A percentile compares a stretch with the other conserved stretches of the same genome.
These are phyloP conservation scores for Syrrhaptes paradoxus DNA, from an alignment of 2,113 vertebrate species.

Conservation along the genomic window DNA sequence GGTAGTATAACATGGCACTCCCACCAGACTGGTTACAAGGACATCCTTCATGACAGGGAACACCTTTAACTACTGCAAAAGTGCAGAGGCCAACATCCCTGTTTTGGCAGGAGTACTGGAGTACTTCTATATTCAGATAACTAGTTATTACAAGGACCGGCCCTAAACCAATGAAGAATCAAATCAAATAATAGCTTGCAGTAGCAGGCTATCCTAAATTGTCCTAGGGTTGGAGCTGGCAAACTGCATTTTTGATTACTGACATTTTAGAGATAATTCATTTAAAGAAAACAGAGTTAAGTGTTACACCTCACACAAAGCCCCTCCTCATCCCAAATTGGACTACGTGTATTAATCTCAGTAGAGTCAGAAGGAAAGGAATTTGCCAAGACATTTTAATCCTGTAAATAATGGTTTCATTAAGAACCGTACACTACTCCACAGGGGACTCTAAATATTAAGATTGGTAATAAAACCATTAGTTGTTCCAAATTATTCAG, in stretches of 20 bases:
- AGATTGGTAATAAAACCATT: constrained; percentile 61
- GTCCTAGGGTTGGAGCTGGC: background rate
- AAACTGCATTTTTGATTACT: background rate
- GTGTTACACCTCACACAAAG: background rate
- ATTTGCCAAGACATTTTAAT: constrained; percentile 59
- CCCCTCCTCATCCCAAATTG: background rate
- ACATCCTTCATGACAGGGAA: background rate
- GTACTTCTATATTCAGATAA: background rate
- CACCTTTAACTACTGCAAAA: background rate
- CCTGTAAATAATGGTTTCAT: constrained; percentile 62
- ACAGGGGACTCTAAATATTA: constrained; percentile 64
- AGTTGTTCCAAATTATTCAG: constrained; percentile 48
- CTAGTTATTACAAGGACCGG: background rate
- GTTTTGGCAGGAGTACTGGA: background rate
- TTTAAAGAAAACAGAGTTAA: background rate
- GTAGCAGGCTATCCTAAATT: background rate
- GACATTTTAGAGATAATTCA: background rate
- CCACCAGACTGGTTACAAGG: background rate
- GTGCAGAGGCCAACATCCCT: background rate
- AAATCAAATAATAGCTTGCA: background rate
- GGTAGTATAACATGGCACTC: background rate
- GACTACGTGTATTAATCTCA: background rate
- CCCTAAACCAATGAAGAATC: background rate
- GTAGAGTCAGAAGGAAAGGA: background rate
- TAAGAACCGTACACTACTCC: constrained; percentile 34